Percentiles rank a stretch among this genome's conserved stretches.
phyloP scores from a whole-genome alignment of 1,140 invertebrate genomes.

The Carposina sasakii region DNA sequence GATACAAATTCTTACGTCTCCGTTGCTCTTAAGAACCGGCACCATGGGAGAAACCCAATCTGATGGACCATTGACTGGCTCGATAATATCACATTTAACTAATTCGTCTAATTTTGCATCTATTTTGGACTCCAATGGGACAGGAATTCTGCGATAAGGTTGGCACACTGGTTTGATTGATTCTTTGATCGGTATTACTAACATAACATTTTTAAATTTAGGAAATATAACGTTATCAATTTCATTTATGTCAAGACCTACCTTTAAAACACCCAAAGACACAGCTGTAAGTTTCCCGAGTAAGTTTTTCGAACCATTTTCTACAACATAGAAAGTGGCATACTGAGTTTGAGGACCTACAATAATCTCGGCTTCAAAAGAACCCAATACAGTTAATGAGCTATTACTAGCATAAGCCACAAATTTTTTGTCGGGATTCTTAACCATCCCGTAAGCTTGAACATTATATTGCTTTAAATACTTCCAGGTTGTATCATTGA shows the following conservation, averaged over 20 bases:
- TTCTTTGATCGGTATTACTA: constrained; percentile 33
- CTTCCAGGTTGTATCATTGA: background rate
- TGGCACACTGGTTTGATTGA: constrained; percentile 32
- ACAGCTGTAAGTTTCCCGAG: constrained; percentile 19
- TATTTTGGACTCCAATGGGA: constrained; percentile 26
- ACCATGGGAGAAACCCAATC: constrained; percentile 52
- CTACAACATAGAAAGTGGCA: constrained; percentile 20
- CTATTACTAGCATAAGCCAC: constrained; percentile 12
- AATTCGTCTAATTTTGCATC: constrained; percentile 29
- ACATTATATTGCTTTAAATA: background rate
- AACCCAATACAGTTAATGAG: constrained; percentile 8
- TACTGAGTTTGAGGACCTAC: background rate
- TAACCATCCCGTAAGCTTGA: background rate
- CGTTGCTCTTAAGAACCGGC: constrained; percentile 33
- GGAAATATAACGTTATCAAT: constrained; percentile 24
- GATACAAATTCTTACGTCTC: constrained; percentile 45
- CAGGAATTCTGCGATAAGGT: constrained; percentile 35
- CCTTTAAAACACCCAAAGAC: constrained; percentile 28
- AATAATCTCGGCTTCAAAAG: constrained; percentile 11
- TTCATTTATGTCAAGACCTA: constrained; percentile 26
- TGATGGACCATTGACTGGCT: constrained; percentile 34
- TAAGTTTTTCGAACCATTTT: constrained; percentile 13
- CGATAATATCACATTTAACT: constrained; percentile 35
- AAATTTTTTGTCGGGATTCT: constrained; percentile 21
- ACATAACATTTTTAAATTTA: constrained; percentile 34